A percentile compares a stretch with the other conserved stretches of the same genome.
These are phyloP conservation scores for Drosophila prosaltans DNA, from an alignment of 1,140 invertebrate genomes.

Conservation along the genomic window DNA sequence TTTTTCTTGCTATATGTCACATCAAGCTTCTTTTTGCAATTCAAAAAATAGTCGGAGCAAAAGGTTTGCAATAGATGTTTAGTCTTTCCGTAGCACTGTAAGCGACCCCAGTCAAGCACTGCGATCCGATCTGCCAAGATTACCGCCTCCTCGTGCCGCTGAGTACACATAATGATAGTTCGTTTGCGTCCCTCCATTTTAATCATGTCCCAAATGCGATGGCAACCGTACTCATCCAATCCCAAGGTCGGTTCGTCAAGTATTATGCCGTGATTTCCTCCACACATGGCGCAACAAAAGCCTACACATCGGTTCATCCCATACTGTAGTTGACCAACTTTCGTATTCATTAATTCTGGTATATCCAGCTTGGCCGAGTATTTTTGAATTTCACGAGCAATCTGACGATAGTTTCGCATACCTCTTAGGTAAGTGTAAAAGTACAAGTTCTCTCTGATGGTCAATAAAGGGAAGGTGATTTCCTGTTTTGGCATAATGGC, in stretches of 20 bases:
- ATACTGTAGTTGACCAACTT: not conserved
- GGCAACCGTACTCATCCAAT: not conserved
- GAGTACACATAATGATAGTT: conserved; percentile 19
- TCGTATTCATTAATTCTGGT: not conserved
- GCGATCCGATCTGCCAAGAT: conserved; percentile 29
- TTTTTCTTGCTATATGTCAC: not conserved
- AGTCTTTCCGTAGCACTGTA: conserved; percentile 20
- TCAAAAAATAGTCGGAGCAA: conserved; percentile 16
- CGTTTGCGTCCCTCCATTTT: not conserved
- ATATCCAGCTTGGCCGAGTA: conserved; percentile 7
- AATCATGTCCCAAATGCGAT: conserved; percentile 31
- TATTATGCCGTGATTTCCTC: conserved; percentile 22
- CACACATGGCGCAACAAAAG: conserved; percentile 30
- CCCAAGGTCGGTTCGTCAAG: conserved; percentile 20
- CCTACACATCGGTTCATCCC: conserved; percentile 21
- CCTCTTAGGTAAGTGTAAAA: conserved; percentile 30
- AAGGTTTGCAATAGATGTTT: not conserved
- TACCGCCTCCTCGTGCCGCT: conserved; percentile 21
- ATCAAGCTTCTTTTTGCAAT: not conserved
- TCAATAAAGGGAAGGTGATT: conserved; percentile 26
- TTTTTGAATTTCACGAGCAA: conserved; percentile 21
- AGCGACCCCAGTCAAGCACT: conserved; percentile 7
- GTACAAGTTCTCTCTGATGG: conserved; percentile 17
- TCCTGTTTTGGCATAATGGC: conserved; percentile 2
- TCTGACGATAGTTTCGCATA: conserved; percentile 29